These are phyloP conservation scores for Phalacrocorax carbo DNA, from an alignment of 2,113 vertebrate genomes.

Conservation along the genomic window DNA sequence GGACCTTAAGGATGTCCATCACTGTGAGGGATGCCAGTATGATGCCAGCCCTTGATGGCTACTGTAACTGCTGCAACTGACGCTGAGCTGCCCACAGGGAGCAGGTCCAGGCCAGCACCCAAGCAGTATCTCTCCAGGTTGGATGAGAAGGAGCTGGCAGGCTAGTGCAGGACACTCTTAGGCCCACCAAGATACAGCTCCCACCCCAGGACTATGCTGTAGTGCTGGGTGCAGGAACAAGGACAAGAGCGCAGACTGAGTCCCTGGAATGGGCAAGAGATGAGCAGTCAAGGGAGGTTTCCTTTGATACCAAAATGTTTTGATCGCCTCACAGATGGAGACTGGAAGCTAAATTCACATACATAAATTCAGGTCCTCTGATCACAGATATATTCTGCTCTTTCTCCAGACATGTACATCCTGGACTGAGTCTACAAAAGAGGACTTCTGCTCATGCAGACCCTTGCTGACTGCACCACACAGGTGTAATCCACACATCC, in stretches of 20 bases:
- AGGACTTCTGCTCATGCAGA: background rate
- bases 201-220: background rate
- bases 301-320: background rate
- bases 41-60: background rate
- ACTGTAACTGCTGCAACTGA: background rate
- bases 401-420: background rate
- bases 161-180: background rate
- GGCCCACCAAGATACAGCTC: background rate
- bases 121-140: background rate
- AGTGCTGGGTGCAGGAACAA: background rate
- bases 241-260: background rate
- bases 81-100: background rate
- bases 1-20: background rate
- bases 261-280: background rate
- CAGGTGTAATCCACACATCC: background rate
- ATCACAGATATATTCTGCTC: background rate
- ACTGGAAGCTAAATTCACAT: background rate
- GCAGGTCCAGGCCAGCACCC: background rate
- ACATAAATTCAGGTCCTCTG: background rate
- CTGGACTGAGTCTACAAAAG: background rate
- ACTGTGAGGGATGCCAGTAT: background rate
- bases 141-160: background rate
- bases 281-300: background rate
- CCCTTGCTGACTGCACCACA: background rate
- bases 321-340: background rate